phyloP scores from a whole-genome alignment of 2,888 invertebrate species.

The Lathronympha strigana region DNA sequence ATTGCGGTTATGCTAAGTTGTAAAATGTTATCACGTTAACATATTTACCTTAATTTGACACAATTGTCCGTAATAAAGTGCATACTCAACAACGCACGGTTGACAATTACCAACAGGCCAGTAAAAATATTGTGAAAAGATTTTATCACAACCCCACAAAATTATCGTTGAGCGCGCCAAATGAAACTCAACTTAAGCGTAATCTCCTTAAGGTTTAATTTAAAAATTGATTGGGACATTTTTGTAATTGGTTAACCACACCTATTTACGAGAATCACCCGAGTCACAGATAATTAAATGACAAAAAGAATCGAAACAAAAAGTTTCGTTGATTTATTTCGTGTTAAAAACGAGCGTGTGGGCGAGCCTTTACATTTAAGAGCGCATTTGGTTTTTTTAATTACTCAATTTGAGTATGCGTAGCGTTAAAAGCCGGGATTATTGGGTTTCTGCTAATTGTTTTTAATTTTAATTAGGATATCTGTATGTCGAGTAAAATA shows the following conservation, averaged over 20 bases:
- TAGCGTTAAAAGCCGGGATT: slow-evolving; percentile 5
- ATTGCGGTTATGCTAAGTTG: slow-evolving; percentile 8
- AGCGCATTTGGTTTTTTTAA: slow-evolving; percentile 45
- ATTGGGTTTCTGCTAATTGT: slow-evolving; percentile 17
- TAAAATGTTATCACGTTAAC: slow-evolving; percentile 43
- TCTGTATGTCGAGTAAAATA: slow-evolving; percentile 1
- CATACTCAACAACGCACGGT: slow-evolving; percentile 52
- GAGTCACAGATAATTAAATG: slow-evolving; percentile 76
- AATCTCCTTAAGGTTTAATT: slow-evolving; percentile 17
- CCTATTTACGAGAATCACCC: slow-evolving; percentile 65
- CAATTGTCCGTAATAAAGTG: slow-evolving; percentile 53
- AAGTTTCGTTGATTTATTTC: slow-evolving; percentile 61
- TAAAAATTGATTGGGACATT: slow-evolving; percentile 24
- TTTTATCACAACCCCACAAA: slow-evolving; percentile 52
- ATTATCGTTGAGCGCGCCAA: slow-evolving; percentile 25
- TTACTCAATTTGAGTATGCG: slow-evolving; percentile 43
- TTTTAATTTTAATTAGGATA: slow-evolving; percentile 10
- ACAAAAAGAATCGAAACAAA: slow-evolving; percentile 66
- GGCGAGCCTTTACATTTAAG: slow-evolving; percentile 45
- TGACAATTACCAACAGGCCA: slow-evolving; percentile 55
- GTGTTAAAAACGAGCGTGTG: slow-evolving; percentile 48
- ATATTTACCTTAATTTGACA: slow-evolving; percentile 57
- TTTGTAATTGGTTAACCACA: slow-evolving; percentile 51
- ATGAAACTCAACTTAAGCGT: background rate
- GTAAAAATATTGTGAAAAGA: slow-evolving; percentile 57